phyloP scores from a whole-genome alignment of 2,797 vertebrate genomes.

The Rhinophrynus dorsalis region DNA sequence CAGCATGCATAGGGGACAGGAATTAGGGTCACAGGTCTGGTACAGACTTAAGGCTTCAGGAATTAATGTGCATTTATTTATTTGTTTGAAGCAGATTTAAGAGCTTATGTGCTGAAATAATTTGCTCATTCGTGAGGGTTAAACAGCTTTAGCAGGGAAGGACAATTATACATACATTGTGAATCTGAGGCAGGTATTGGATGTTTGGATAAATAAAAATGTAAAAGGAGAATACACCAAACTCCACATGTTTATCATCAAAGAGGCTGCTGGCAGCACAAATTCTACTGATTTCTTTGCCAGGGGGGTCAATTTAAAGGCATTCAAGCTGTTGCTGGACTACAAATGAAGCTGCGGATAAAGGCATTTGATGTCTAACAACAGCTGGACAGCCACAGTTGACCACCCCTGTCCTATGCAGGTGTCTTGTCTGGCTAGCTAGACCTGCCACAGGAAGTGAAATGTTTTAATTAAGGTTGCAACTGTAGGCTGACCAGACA shows the following conservation, averaged over 20 bases:
- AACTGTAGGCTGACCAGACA: conserved; percentile 59
- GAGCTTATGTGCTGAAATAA: background rate
- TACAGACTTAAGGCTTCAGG: background rate
- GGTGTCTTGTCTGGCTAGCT: conserved; percentile 20
- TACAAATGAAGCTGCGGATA: no score
- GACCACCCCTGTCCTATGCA: background rate
- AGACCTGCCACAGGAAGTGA: conserved; percentile 57
- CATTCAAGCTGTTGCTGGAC: no score
- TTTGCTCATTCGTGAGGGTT: background rate
- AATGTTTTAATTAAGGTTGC: conserved; percentile 31
- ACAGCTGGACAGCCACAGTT: background rate
- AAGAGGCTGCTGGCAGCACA: no score
- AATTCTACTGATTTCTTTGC: no score
- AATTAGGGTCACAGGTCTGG: background rate
- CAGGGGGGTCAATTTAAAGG: no score
- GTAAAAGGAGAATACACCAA: no score
- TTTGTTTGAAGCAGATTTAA: background rate
- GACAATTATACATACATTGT: no score
- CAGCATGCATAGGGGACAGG: background rate
- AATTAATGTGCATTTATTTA: background rate
- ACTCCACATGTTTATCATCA: no score
- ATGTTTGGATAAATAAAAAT: no score
- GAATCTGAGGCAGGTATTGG: no score
- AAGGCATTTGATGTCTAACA: no score
- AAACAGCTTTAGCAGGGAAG: background rate